A percentile compares a stretch with the other conserved stretches of the same genome.
phyloP scores from a whole-genome alignment of 2,113 vertebrate species.

The Grantiella picta region DNA sequence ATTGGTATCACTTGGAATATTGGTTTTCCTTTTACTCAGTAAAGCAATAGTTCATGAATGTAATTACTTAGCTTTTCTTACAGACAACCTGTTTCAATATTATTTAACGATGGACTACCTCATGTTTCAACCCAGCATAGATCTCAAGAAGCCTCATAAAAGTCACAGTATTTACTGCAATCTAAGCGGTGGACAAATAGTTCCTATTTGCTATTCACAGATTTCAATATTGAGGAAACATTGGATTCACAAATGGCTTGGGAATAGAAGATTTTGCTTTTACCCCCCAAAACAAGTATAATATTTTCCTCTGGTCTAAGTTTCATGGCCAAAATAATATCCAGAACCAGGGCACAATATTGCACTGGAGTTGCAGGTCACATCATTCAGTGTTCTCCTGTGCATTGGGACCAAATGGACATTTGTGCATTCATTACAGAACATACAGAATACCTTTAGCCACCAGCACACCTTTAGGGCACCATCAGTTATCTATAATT shows the following conservation, averaged over 20 bases:
- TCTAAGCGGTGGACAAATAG: background rate
- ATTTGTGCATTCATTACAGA: background rate
- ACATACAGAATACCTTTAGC: background rate
- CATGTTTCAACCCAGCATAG: background rate
- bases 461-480: background rate
- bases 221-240: background rate
- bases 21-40: background rate
- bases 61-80: background rate
- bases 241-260: fast-evolving
- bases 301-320: background rate
- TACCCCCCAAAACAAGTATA: fast-evolving
- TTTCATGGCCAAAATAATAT: background rate
- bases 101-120: background rate
- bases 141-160: background rate
- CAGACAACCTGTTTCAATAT: background rate
- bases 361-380: background rate
- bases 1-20: background rate
- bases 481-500: background rate
- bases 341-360: background rate
- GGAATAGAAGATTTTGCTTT: background rate
- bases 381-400: fast-evolving
- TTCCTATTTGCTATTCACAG: background rate
- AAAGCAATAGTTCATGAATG: background rate
- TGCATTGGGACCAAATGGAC: background rate
- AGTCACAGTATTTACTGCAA: background rate